Base-by-base conservation (phyloP, 2,113 vertebrate species). In the Emberiza fucata region DNA sequence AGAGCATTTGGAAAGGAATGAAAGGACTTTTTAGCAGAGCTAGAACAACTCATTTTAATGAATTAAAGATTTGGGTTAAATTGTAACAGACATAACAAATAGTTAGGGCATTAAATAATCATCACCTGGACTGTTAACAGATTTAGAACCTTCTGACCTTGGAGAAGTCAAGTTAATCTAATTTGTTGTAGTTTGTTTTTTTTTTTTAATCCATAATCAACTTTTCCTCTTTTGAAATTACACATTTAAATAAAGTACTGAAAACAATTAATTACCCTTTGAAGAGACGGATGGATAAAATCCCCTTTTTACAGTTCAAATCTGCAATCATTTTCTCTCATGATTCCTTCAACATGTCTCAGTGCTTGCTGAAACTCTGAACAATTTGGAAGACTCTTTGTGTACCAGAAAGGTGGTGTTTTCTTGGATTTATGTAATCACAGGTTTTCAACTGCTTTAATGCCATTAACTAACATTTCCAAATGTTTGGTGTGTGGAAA, bases 71-170 rank as follows among this genome's bases (percentile, higher is more conserved):
- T 97, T 71, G 65, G 27, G 60, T 48, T 92, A 85, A 92, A 92
- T 89, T 93, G 64, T 86, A 96, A 94, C 88, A 96, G 93, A 95
- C 92, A 86, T 93, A 96, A 95, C 93, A 96, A 96, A 97, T 95
- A 96, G 79, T 93, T 95, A 94, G 79, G 64, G 69, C 70, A 94
- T 97, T 95, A 96, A 97, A 96, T 90, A 97, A 95, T 92, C 85
- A 89, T 91, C 71, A 90, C 73, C 72, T 68, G 56, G 70, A 35
- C 85, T 92, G 54, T 95, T 94, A 94, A 92, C 69, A 87, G 90
- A 94, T 94, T 92, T 90, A 92, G 68, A 93, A 93, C 85, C 31
- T 93, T 73, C 68, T 93, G 93, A 94, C 88, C 90, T 95, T 90
- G 63, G 76, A 95, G 72, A 95, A 94, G 20, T 88, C 28, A 95